These are phyloP conservation scores for Squalus acanthias DNA, from an alignment of 2,797 vertebrate species.

Conservation along the genomic window DNA sequence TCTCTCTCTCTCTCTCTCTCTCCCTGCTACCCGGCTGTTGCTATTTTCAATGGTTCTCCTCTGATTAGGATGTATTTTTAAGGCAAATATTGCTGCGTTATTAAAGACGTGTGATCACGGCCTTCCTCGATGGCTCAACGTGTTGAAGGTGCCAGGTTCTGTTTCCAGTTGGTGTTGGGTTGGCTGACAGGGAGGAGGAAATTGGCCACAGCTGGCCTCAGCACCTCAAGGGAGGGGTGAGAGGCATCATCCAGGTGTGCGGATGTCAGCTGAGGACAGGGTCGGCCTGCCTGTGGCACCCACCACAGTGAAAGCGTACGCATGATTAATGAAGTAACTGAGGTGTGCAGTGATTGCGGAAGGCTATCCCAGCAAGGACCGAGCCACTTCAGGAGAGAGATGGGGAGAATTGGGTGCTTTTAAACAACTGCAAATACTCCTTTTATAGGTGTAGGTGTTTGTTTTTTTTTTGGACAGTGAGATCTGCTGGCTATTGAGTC, in stretches of 20 bases:
- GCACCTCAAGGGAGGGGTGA: neutral
- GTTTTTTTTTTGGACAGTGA: too few relatives aligned
- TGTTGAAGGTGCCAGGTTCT: neutral
- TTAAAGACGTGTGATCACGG: neutral
- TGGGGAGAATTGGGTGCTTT: neutral
- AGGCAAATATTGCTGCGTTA: neutral
- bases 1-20: neutral
- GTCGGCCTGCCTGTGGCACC: neutral
- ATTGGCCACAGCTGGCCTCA: neutral
- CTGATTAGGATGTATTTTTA: neutral
- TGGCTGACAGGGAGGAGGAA: too few relatives aligned
- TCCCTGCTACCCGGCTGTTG: neutral
- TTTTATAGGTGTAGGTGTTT: neutral
- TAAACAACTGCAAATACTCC: neutral
- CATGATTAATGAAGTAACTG: neutral
- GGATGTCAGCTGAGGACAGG: neutral
- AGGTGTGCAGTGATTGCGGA: neutral
- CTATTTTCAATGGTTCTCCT: neutral
- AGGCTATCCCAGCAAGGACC: too few relatives aligned
- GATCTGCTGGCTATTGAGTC: neutral
- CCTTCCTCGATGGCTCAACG: neutral
- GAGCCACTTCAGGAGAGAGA: neutral
- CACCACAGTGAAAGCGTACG: neutral
- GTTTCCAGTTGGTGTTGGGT: neutral
- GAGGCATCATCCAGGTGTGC: neutral